Evolutionary conservation across 2,797 vertebrate species (phyloP), one percentile per base, ranked within the genome.

Genomic region (Dendrocincla fuliginosa): DNA sequence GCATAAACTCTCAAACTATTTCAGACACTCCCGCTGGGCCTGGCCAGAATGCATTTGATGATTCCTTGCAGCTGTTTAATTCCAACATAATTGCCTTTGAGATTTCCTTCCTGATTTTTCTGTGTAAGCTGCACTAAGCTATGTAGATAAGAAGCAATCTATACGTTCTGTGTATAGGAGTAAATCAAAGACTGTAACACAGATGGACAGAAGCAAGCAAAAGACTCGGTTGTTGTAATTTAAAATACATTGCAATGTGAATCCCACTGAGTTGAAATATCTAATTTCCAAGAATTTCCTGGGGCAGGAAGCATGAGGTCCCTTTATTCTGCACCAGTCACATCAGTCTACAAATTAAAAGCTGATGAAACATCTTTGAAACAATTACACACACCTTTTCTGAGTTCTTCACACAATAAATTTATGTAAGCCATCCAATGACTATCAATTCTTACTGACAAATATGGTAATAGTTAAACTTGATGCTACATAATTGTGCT

Each of bases 231-330:
- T 85, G 57, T 78, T 88, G 61, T 84, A 84, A 96, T 92, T 96
- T 87, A 88, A 92, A 95, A 95, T 88, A 90, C 91, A 95, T 97
- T 97, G 68, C 92, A 75, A 27, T 74, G 63, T 90, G 96, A 93
- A 84, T 87, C 91, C 89, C 87, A 96, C 81, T 70, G 90, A 95
- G 95, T 57, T 90, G 80, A 95, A 97, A 95, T 84, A 84, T 9
- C 78, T 87, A 20, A 35, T 96, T 97, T 97, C 88, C 84, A 90
- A 84, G 81, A 92, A 91, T 95, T 89, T 83, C 65, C 92, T 96
- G 71, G 50, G 65, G 89, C 89, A 71, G 69, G 69, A 92, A 89
- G 69, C 76, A 65, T 56, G 89, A 94, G 74, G 53, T 87, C 12
- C 35, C 74, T 94, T 91, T 91, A 85, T 88, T 95, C 82, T 46